These are phyloP conservation scores for Trachelus tabidus DNA, from an alignment of 2,888 invertebrate species.

Conservation along the genomic window DNA sequence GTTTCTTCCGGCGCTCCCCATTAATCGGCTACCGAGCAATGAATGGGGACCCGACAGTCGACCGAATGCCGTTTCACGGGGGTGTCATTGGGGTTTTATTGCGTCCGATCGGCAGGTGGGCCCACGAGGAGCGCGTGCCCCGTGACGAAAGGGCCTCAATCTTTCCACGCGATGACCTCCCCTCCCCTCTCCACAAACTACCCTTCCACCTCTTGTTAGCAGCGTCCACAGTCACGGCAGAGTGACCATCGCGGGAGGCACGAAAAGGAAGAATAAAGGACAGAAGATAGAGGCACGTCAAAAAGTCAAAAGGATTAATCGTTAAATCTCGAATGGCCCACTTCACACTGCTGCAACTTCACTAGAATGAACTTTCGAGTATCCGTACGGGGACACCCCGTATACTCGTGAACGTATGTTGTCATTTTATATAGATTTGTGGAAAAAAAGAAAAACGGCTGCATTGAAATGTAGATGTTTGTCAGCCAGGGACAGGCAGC, in stretches of 20 bases:
- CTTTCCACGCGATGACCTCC: not conserved
- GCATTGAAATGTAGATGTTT: conserved; percentile 49
- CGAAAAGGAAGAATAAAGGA: not conserved
- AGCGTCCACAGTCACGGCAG: not conserved
- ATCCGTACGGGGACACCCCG: conserved; percentile 17
- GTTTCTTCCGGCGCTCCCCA: not conserved
- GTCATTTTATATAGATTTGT: conserved; percentile 22
- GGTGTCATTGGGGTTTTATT: not conserved
- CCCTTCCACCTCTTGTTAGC: not conserved
- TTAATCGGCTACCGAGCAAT: not conserved
- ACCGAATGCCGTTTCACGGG: not conserved
- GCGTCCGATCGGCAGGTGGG: not conserved
- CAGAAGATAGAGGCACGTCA: not conserved
- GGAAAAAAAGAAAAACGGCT: conserved; percentile 30
- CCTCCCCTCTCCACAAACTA: not conserved
- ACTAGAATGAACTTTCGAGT: not conserved
- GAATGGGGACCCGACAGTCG: not conserved
- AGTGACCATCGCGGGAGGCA: not conserved
- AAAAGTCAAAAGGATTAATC: not conserved
- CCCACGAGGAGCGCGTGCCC: not conserved
- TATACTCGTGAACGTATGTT: conserved; percentile 15
- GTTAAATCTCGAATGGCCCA: not conserved
- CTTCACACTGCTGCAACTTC: not conserved
- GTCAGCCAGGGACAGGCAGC: conserved; percentile 46
- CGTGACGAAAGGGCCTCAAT: not conserved